These are phyloP conservation scores for Eupeodes latifasciatus DNA, from an alignment of 2,888 invertebrate species.

Conservation along the genomic window DNA sequence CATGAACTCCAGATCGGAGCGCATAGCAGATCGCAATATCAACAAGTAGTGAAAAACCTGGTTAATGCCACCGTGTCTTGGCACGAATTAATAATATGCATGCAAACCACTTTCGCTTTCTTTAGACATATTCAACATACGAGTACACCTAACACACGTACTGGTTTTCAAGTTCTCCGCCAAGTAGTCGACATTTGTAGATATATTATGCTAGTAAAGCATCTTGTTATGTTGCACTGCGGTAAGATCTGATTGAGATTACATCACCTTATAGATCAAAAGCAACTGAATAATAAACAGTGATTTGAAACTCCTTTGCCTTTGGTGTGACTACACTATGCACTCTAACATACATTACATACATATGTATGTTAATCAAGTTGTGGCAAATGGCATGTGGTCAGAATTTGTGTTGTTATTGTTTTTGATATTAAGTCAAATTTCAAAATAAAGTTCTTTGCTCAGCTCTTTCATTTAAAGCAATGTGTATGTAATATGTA, in stretches of 20 bases:
- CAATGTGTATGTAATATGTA: neutral
- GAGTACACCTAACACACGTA: neutral
- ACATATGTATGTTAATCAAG: neutral
- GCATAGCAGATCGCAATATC: slow-evolving; percentile 5
- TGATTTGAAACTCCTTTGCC: slow-evolving; percentile 39
- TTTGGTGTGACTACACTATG: slow-evolving; percentile 12
- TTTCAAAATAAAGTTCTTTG: neutral
- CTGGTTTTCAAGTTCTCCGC: slow-evolving; percentile 59
- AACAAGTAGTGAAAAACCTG: slow-evolving; percentile 18
- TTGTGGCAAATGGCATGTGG: slow-evolving; percentile 37
- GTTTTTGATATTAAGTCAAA: neutral
- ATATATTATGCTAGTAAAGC: slow-evolving; percentile 36
- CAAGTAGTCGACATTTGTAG: slow-evolving; percentile 52
- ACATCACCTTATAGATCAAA: slow-evolving; percentile 65
- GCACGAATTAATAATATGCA: slow-evolving; percentile 64
- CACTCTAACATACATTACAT: slow-evolving; percentile 7
- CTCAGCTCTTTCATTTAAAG: slow-evolving; percentile 23
- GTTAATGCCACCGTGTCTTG: slow-evolving; percentile 56
- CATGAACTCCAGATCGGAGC: slow-evolving; percentile 17
- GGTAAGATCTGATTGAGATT: slow-evolving; percentile 64
- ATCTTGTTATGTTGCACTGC: slow-evolving; percentile 61
- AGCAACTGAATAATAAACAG: slow-evolving; percentile 42
- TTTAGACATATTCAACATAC: neutral
- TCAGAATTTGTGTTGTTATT: slow-evolving; percentile 23
- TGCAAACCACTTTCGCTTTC: slow-evolving; percentile 61